phyloP scores from a whole-genome alignment of 2,113 vertebrate genomes.

The Dinomys branickii region DNA sequence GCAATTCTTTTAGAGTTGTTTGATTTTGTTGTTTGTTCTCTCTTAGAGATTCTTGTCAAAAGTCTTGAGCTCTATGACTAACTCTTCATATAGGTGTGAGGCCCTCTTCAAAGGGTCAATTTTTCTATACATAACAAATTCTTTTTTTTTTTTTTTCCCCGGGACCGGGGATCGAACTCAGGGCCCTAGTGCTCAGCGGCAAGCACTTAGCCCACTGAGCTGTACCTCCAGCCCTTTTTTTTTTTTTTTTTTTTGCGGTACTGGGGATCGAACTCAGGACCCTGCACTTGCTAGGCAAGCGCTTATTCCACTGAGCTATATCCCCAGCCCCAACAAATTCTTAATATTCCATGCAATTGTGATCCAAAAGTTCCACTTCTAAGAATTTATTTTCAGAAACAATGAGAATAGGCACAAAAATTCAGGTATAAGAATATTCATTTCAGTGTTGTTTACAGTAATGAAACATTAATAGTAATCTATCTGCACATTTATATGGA shows the following conservation, averaged over 20 bases:
- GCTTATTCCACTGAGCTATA: too few species aligned
- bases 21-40: not conserved
- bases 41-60: not conserved
- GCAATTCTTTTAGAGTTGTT: not conserved
- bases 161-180: too few species aligned
- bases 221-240: too few species aligned
- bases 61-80: not conserved
- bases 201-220: too few species aligned
- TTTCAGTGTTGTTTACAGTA: not conserved
- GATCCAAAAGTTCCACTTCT: not conserved
- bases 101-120: not conserved
- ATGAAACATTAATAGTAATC: not conserved
- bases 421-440: not conserved
- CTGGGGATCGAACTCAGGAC: too few species aligned
- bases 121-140: not conserved
- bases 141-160: too few species aligned
- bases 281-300: too few species aligned
- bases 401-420: not conserved
- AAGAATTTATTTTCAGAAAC: conserved; percentile 15
- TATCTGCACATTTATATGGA: not conserved
- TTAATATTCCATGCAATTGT: not conserved
- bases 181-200: too few species aligned
- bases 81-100: not conserved
- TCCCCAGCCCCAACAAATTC: too few species aligned
- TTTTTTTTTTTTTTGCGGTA: too few species aligned